Percentiles rank a stretch among this genome's conserved stretches.
Evolutionary conservation across 2,888 invertebrate genomes (phyloP).

Genomic region (Oegoconia quadripuncta): DNA sequence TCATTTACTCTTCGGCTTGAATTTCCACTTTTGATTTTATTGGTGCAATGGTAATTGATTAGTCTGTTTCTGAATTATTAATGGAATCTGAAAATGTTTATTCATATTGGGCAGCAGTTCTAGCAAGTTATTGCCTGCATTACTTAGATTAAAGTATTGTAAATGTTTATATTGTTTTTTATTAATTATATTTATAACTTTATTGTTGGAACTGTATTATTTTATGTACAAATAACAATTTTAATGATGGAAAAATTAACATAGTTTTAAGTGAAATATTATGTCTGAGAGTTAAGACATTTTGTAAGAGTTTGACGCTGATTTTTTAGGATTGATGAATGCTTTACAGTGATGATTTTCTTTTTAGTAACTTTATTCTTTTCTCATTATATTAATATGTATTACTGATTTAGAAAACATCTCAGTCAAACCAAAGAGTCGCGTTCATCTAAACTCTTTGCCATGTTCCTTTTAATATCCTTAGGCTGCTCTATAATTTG

Average conservation of each 20-base stretch:
- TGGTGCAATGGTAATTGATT: slow-evolving; percentile 52
- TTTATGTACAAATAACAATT: slow-evolving; percentile 76
- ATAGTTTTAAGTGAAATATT: slow-evolving; percentile 52
- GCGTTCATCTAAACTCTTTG: slow-evolving; percentile 65
- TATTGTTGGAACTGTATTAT: slow-evolving; percentile 71
- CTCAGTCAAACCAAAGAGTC: slow-evolving; percentile 71
- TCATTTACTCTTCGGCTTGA: slow-evolving; percentile 3
- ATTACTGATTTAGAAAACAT: slow-evolving; percentile 39
- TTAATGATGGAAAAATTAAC: slow-evolving; percentile 62
- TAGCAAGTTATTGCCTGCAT: slow-evolving; percentile 49
- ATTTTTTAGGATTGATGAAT: slow-evolving; percentile 38
- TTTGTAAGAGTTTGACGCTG: slow-evolving; percentile 30
- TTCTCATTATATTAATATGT: slow-evolving; percentile 32
- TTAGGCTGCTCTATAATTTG: slow-evolving; percentile 36
- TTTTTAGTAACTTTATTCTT: slow-evolving; percentile 28
- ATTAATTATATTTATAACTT: slow-evolving; percentile 63
- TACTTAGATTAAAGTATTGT: slow-evolving; percentile 43
- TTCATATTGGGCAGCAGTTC: slow-evolving; percentile 39
- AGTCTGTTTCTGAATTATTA: slow-evolving; percentile 39
- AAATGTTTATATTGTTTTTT: slow-evolving; percentile 67
- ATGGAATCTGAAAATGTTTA: slow-evolving; percentile 39
- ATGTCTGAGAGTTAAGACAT: slow-evolving; percentile 30
- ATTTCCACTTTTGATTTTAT: slow-evolving; percentile 43
- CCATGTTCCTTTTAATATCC: slow-evolving; percentile 51
- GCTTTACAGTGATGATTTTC: slow-evolving; percentile 34